Evolutionary conservation across 2,888 invertebrate genomes (phyloP).

Genomic region (Leptopilina drosophilae): DNA sequence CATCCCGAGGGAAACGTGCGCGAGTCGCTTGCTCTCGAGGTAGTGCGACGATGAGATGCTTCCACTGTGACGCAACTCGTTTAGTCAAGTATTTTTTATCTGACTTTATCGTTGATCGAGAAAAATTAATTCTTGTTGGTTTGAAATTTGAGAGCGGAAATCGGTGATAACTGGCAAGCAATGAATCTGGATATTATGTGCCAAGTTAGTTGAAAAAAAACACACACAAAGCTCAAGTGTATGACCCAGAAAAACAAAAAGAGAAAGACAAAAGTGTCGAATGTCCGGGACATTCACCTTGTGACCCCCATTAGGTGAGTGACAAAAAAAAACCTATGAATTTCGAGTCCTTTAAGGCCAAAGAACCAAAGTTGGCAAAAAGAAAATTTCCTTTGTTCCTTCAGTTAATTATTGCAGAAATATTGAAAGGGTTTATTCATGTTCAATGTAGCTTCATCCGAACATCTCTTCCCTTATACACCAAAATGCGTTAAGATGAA

Average conservation of each 20-base stretch:
- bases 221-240: constrained; percentile 5
- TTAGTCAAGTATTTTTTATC: constrained; percentile 7
- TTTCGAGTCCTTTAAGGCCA: constrained; percentile 3
- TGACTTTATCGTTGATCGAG: constrained; percentile 5
- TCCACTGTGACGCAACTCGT: constrained; percentile 20
- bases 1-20: constrained; percentile 37
- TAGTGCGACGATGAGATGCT: constrained; percentile 29
- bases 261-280: constrained; percentile 23
- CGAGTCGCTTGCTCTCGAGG: constrained; percentile 36
- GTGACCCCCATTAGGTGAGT: constrained; percentile 25
- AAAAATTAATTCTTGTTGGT: not conserved
- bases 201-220: not conserved
- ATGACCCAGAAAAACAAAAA: constrained; percentile 17
- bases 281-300: constrained; percentile 30
- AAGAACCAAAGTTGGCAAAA: not conserved
- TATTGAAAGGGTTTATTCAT: too few relatives aligned
- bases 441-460: too few relatives aligned
- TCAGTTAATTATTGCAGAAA: not conserved
- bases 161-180: not conserved
- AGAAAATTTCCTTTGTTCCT: not conserved
- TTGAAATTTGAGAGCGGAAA: not conserved
- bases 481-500: too few relatives aligned
- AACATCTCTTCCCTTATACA: too few relatives aligned
- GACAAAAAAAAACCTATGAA: constrained; percentile 11
- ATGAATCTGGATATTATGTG: constrained; percentile 13